A percentile compares a stretch with the other conserved stretches of the same genome.
These are phyloP conservation scores for Anguilla anguilla DNA, from an alignment of 2,797 vertebrate genomes.

Conservation along the genomic window DNA sequence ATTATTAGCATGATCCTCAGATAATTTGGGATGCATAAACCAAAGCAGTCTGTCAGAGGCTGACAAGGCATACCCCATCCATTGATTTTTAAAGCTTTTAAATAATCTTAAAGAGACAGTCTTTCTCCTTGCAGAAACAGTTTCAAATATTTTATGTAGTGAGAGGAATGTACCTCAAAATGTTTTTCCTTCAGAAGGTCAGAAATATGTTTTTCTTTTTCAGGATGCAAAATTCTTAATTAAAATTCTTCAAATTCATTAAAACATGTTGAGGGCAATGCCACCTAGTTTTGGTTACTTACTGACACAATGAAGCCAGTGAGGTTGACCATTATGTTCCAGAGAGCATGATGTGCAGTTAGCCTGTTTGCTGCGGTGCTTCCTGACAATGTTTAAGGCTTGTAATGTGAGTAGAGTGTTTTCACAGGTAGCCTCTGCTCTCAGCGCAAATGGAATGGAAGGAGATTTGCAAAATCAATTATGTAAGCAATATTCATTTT, in stretches of 20 bases:
- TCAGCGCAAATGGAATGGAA: background rate
- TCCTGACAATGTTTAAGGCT: constrained; percentile 32
- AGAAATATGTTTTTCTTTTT: constrained; percentile 66
- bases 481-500: constrained; percentile 23
- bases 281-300: constrained; percentile 27
- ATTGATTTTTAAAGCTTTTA: constrained; percentile 41
- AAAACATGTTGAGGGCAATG: constrained; percentile 55
- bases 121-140: constrained; percentile 42
- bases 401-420: constrained; percentile 43
- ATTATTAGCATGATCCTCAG: constrained; percentile 48
- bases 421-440: background rate
- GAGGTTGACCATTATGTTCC: constrained; percentile 56
- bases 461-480: constrained; percentile 37
- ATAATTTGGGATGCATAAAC: constrained; percentile 48
- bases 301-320: constrained; percentile 58
- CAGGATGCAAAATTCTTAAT: constrained; percentile 57
- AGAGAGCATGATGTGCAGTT: constrained; percentile 46
- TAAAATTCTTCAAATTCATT: constrained; percentile 55
- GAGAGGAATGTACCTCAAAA: constrained; percentile 50
- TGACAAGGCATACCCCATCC: constrained; percentile 46
- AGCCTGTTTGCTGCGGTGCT: constrained; percentile 44
- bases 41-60: constrained; percentile 42
- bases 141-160: constrained; percentile 51
- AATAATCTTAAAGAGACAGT: constrained; percentile 45
- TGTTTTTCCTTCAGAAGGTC: constrained; percentile 46